Percentiles rank a stretch among this genome's conserved stretches.
phyloP scores from a whole-genome alignment of 2,888 invertebrate species.

The Pristionchus maxplancki region DNA sequence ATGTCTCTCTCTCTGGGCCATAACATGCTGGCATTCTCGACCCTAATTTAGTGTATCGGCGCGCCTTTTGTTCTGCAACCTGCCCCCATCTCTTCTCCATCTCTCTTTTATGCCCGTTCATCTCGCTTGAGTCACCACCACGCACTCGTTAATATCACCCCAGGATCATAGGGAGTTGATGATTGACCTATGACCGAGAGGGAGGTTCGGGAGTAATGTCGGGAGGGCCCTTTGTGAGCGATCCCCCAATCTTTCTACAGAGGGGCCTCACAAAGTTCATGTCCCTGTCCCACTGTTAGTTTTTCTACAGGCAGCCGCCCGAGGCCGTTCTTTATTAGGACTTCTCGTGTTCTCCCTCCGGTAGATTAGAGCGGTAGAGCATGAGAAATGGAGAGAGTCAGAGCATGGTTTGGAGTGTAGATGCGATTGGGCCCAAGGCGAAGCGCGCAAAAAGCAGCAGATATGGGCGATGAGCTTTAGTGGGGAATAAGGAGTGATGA shows the following conservation, averaged over 20 bases:
- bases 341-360: not conserved
- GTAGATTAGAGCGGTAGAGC: not conserved
- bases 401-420: not conserved
- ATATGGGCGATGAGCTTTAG: conserved; percentile 19
- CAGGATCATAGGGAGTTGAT: conserved; percentile 1
- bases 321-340: conserved; percentile 42
- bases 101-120: conserved; percentile 2
- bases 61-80: not conserved
- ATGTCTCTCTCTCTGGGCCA: not conserved
- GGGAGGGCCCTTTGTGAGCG: conserved; percentile 8
- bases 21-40: not conserved
- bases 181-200: conserved; percentile 28
- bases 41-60: conserved; percentile 29
- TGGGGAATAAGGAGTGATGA: not conserved
- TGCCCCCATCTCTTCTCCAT: not conserved
- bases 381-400: not conserved
- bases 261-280: conserved; percentile 6
- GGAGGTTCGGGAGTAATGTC: conserved; percentile 6
- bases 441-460: not conserved
- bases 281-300: not conserved
- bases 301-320: not conserved
- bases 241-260: not conserved
- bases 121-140: conserved; percentile 38
- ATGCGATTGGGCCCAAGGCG: not conserved
- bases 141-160: conserved; percentile 40